Percentiles rank a stretch among this genome's conserved stretches.
Evolutionary conservation across 2,797 vertebrate species (phyloP).

Genomic region (Ambastaia sidthimunki): DNA sequence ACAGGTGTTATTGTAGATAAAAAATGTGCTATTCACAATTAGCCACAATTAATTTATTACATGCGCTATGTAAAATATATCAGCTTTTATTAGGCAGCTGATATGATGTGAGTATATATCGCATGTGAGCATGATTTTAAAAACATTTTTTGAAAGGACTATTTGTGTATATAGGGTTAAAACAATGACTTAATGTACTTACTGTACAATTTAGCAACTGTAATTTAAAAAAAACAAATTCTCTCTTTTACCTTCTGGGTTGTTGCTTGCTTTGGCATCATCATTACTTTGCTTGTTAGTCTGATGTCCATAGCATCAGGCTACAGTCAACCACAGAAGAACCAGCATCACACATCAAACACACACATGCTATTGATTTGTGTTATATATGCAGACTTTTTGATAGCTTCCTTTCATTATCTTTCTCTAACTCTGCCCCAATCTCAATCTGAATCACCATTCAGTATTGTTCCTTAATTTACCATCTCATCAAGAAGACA

Average conservation of each 20-base stretch:
- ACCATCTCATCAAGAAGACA: slow-evolving; percentile 66
- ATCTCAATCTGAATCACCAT: slow-evolving; percentile 3
- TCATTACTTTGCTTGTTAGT: slow-evolving; percentile 42
- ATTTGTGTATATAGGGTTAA: not conserved
- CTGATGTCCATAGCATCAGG: slow-evolving; percentile 42
- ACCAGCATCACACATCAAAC: slow-evolving; percentile 63
- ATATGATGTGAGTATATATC: no score
- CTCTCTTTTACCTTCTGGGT: slow-evolving; percentile 55
- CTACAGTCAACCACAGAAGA: slow-evolving; percentile 62
- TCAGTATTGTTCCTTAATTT: slow-evolving; percentile 28
- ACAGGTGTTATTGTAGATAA: no score
- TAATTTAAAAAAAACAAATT: not conserved
- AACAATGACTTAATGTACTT: not conserved
- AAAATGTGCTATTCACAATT: no score
- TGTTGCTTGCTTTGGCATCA: slow-evolving; percentile 48
- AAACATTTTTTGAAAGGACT: no score
- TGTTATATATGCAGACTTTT: slow-evolving; percentile 20
- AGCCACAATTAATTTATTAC: no score
- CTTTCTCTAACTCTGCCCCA: not conserved
- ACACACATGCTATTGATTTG: slow-evolving; percentile 57
- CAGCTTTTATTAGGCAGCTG: no score
- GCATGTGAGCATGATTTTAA: not conserved
- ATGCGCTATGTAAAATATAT: no score
- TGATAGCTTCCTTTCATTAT: slow-evolving; percentile 67
- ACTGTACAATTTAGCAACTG: not conserved